A percentile compares a stretch with the other conserved stretches of the same genome.
phyloP scores from a whole-genome alignment of 2,113 vertebrate species.

The Ascaphus truei region DNA sequence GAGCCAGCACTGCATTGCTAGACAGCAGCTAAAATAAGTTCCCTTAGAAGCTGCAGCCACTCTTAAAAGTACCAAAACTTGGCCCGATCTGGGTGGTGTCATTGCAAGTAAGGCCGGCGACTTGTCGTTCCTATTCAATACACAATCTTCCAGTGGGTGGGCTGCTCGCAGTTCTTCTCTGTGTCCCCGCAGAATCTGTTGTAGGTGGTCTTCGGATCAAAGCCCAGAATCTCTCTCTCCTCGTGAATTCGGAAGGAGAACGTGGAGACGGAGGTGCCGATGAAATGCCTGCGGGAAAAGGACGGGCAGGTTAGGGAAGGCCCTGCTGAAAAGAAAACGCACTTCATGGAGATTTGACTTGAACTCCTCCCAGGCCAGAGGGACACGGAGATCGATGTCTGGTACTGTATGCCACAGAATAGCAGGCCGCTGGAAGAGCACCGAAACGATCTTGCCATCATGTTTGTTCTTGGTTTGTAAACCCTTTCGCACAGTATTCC shows the following conservation, averaged over 20 bases:
- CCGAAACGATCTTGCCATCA: no score
- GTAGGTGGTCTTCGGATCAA: conserved; percentile 90
- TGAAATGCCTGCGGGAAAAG: conserved; percentile 73
- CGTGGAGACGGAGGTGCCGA: conserved; percentile 92
- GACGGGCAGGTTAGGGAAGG: no score
- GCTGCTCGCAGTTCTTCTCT: conserved; percentile 88
- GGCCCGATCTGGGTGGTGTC: background rate
- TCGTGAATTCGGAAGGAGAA: conserved; percentile 98
- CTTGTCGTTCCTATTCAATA: conserved; percentile 58
- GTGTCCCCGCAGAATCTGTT: conserved; percentile 90
- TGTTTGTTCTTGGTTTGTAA: no score
- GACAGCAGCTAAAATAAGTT: background rate
- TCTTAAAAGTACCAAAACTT: background rate
- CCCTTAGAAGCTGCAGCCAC: background rate
- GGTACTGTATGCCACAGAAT: no score
- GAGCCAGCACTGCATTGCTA: background rate
- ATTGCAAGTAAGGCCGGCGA: no score
- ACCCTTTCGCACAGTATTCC: no score
- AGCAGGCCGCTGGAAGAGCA: no score
- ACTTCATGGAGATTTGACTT: no score
- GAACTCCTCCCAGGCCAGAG: no score
- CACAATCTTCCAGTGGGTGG: conserved; percentile 92
- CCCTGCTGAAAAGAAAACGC: background rate
- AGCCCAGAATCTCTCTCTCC: conserved; percentile 90
- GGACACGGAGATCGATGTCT: no score